phyloP scores from a whole-genome alignment of 1,140 invertebrate genomes.

The Melitaea cinxia region DNA sequence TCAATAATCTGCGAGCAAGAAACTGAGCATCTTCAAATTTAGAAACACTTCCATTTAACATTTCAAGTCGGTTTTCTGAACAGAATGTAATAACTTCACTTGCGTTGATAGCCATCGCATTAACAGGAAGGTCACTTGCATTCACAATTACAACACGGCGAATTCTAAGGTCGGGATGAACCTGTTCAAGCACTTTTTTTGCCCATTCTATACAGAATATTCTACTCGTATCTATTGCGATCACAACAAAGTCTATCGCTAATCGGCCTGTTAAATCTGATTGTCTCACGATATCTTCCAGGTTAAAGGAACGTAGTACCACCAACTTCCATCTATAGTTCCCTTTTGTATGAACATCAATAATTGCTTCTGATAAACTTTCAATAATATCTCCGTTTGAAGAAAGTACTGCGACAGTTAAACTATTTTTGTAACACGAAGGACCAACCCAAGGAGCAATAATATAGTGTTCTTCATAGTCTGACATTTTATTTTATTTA shows the following conservation, averaged over 20 bases:
- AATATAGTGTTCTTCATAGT: slow-evolving; percentile 49
- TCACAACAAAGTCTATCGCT: slow-evolving; percentile 66
- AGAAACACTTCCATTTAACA: slow-evolving; percentile 65
- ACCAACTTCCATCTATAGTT: slow-evolving; percentile 63
- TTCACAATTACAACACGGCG: slow-evolving; percentile 68
- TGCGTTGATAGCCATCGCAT: slow-evolving; percentile 62
- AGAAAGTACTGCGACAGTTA: slow-evolving; percentile 62
- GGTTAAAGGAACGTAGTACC: slow-evolving; percentile 54
- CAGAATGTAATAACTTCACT: slow-evolving; percentile 65
- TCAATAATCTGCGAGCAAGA: slow-evolving; percentile 60
- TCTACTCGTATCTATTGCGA: slow-evolving; percentile 68
- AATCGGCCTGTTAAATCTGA: slow-evolving; percentile 63
- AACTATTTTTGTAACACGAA: slow-evolving; percentile 55
- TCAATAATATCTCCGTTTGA: slow-evolving; percentile 61
- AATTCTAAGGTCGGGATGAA: slow-evolving; percentile 64
- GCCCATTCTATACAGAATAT: slow-evolving; percentile 71
- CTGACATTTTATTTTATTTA: slow-evolving; percentile 45
- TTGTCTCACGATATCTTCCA: slow-evolving; percentile 62
- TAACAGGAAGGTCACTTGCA: slow-evolving; percentile 57
- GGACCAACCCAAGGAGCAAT: slow-evolving; percentile 67
- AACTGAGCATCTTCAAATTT: slow-evolving; percentile 52
- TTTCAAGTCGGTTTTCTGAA: slow-evolving; percentile 60
- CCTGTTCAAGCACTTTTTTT: slow-evolving; percentile 54
- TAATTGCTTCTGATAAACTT: slow-evolving; percentile 59
- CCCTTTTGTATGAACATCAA: slow-evolving; percentile 60